A percentile compares a stretch with the other conserved stretches of the same genome.
phyloP scores from a whole-genome alignment of 2,113 vertebrate species.

The Sinocyclocheilus grahami region DNA sequence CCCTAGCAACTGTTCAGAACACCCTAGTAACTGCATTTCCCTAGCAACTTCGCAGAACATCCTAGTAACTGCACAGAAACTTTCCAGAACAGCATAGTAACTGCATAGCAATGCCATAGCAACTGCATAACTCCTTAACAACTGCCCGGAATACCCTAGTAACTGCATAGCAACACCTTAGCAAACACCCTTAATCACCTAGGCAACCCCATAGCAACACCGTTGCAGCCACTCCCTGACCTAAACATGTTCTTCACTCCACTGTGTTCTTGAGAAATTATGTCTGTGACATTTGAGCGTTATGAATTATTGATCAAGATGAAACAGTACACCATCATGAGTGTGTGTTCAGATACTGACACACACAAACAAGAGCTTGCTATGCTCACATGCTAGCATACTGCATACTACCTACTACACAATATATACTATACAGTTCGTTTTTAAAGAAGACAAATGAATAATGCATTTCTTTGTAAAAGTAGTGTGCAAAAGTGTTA shows the following conservation, averaged over 20 bases:
- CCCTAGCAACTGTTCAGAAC: too few species aligned
- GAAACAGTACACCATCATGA: not conserved
- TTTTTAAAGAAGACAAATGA: not conserved
- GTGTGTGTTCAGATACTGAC: not conserved
- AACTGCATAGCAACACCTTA: too few species aligned
- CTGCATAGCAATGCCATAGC: too few species aligned
- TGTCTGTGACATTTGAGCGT: conserved; percentile 10
- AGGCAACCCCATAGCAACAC: not conserved
- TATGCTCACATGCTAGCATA: not conserved
- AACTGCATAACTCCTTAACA: too few species aligned
- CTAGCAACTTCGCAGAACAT: too few species aligned
- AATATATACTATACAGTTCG: not conserved
- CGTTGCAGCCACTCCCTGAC: not conserved
- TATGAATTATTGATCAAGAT: conserved; percentile 6
- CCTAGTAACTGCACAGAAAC: too few species aligned
- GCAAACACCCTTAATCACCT: too few species aligned
- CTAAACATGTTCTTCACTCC: not conserved
- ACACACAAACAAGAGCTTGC: not conserved
- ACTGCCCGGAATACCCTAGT: too few species aligned
- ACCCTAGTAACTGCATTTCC: too few species aligned
- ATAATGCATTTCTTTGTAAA: not conserved
- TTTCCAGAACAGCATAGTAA: too few species aligned
- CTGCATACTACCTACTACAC: not conserved
- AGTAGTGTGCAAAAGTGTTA: not conserved
- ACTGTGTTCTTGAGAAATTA: not conserved